Evolutionary conservation across 2,113 vertebrate species (phyloP).

Genomic region (Poeciliopsis retropinna): DNA sequence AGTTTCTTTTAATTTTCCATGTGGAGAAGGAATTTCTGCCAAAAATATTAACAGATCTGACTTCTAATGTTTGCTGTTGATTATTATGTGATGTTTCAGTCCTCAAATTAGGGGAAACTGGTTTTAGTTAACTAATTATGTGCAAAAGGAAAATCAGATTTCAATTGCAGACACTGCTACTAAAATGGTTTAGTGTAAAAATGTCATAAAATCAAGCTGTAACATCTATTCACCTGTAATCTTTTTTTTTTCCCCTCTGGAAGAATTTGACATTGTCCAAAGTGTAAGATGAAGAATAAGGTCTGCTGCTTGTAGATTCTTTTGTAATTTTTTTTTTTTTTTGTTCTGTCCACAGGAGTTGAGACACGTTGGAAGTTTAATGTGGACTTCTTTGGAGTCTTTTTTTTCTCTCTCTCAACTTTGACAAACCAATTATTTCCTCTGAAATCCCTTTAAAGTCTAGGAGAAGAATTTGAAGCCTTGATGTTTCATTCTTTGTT

Average conservation of each 20-base stretch:
- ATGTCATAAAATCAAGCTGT: neutral
- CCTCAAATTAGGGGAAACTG: constrained; percentile 31
- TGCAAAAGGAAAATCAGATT: neutral
- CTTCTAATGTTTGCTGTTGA: neutral
- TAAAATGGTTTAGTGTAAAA: neutral
- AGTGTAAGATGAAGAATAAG: constrained; percentile 53
- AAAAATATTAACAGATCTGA: no score
- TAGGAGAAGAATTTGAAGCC: constrained; percentile 41
- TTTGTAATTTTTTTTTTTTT: constrained; percentile 59
- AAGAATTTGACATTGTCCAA: constrained; percentile 57
- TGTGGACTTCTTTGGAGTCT: constrained; percentile 42
- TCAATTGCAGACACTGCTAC: constrained; percentile 5
- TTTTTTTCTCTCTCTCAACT: constrained; percentile 33
- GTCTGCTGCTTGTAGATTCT: constrained; percentile 41
- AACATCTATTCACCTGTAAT: constrained; percentile 28
- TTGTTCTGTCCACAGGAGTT: constrained; percentile 42
- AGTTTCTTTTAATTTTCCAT: no score
- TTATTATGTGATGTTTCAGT: constrained; percentile 13
- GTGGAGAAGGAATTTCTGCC: no score
- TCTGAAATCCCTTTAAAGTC: constrained; percentile 65
- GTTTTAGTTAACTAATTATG: no score
- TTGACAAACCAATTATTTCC: constrained; percentile 62
- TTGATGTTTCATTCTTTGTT: constrained; percentile 68
- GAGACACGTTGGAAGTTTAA: constrained; percentile 30
- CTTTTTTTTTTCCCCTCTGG: constrained; percentile 24